Percentiles rank a stretch among this genome's conserved stretches.
Conservation (phyloP, 2,113 vertebrate genomes). For the Pluvianellus socialis region DNA sequence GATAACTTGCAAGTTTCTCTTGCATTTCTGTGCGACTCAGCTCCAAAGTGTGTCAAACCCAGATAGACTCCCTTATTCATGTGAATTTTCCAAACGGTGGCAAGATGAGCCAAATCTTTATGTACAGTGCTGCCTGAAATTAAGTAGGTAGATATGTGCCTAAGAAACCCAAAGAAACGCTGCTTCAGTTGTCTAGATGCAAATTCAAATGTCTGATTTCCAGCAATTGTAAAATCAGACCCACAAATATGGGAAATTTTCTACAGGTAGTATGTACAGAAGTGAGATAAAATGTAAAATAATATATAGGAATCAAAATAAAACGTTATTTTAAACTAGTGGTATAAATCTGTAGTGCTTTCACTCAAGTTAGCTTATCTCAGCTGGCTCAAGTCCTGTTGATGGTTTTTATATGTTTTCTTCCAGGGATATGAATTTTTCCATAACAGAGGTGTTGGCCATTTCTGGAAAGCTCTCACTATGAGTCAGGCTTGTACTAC, state of each 20-base stretch:
- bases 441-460: conserved; percentile 54
- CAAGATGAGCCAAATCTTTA: background rate
- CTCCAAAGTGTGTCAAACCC: background rate
- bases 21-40: background rate
- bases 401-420: background rate
- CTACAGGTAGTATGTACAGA: background rate
- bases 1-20: background rate
- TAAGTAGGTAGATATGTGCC: background rate
- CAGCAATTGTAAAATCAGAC: background rate
- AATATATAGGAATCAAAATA: background rate
- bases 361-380: background rate
- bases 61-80: background rate
- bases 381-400: background rate
- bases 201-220: background rate
- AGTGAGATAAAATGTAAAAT: background rate
- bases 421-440: conserved; percentile 24
- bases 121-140: background rate
- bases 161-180: background rate
- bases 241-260: background rate
- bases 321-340: background rate
- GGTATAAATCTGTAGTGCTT: background rate
- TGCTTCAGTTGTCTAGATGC: background rate
- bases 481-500: conserved; percentile 33
- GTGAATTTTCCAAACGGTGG: background rate
- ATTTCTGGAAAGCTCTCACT: conserved; percentile 11